Evolutionary conservation across 2,888 invertebrate species (phyloP).

Genomic region (Callosobruchus maculatus): DNA sequence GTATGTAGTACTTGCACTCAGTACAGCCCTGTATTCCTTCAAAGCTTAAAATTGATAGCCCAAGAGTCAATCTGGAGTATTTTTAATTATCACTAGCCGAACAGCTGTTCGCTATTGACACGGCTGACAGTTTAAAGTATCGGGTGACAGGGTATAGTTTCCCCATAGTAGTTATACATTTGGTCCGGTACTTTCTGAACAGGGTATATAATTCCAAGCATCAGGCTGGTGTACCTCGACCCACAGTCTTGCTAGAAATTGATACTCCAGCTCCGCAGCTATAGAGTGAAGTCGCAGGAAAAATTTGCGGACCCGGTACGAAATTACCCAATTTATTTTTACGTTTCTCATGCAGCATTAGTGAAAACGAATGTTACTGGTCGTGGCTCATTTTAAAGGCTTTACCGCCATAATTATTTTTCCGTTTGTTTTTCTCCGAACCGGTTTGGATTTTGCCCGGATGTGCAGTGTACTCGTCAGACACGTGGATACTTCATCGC

Average conservation of each 20-base stretch:
- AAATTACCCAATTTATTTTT: neutral
- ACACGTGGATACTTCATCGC: neutral
- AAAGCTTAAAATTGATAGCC: too few species aligned
- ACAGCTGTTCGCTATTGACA: too few species aligned
- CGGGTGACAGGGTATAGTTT: too few species aligned
- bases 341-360: neutral
- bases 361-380: neutral
- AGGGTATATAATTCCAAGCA: neutral
- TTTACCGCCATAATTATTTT: neutral
- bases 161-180: too few species aligned
- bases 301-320: neutral
- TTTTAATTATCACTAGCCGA: too few species aligned
- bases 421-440: neutral
- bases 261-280: neutral
- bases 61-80: too few species aligned
- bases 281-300: neutral
- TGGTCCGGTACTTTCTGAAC: too few species aligned
- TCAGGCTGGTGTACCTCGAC: neutral
- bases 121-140: too few species aligned
- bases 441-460: neutral
- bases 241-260: neutral
- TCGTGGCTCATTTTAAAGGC: neutral
- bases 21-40: too few species aligned
- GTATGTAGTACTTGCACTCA: too few species aligned
- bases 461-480: neutral